phyloP scores from a whole-genome alignment of 2,888 invertebrate species.

The Alentia gelatinosa region DNA sequence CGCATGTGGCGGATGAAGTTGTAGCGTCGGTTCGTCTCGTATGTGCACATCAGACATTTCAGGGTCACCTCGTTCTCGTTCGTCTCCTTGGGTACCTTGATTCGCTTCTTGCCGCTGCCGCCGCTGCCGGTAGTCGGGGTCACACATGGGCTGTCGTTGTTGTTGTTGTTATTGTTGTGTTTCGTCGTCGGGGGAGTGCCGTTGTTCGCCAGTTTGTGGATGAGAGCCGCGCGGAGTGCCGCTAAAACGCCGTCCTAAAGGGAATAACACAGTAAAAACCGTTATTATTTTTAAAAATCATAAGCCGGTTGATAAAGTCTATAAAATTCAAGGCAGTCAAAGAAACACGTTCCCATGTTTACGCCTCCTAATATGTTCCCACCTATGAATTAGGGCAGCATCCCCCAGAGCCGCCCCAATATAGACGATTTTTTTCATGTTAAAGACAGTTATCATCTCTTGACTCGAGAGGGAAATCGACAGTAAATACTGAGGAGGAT shows the following conservation, averaged over 20 bases:
- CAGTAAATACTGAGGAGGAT: too few relatives aligned
- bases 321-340: too few relatives aligned
- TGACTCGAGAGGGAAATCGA: too few relatives aligned
- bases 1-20: constrained; percentile 55
- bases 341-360: too few relatives aligned
- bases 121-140: not conserved
- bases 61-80: not conserved
- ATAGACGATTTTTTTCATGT: too few relatives aligned
- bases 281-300: not conserved
- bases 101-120: constrained; percentile 7
- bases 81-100: not conserved
- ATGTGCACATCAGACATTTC: constrained; percentile 7
- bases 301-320: too few relatives aligned
- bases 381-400: too few relatives aligned
- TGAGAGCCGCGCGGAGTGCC: constrained; percentile 31
- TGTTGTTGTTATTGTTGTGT: constrained; percentile 8
- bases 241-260: not conserved
- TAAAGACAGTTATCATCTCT: too few relatives aligned
- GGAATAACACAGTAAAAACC: not conserved
- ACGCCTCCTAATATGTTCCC: too few relatives aligned
- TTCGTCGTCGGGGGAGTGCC: not conserved
- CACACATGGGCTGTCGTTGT: not conserved
- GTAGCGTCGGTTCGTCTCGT: constrained; percentile 33
- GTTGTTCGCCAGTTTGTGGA: constrained; percentile 48
- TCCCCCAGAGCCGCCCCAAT: too few relatives aligned